Evolutionary conservation across 2,797 vertebrate genomes (phyloP).

Genomic region (Bradypodion pumilum): DNA sequence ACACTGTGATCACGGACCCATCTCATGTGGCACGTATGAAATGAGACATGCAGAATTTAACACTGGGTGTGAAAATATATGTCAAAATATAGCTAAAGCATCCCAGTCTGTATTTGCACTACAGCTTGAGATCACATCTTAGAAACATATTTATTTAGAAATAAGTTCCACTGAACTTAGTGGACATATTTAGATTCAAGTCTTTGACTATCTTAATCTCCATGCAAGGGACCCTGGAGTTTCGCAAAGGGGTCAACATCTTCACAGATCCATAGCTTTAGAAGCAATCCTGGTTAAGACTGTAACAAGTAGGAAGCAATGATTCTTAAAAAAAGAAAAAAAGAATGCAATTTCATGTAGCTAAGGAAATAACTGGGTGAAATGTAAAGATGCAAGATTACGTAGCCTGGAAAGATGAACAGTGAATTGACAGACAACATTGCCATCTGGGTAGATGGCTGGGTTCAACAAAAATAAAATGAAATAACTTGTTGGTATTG

Average conservation of each 20-base stretch:
- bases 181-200: background rate
- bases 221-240: background rate
- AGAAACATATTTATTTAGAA: too few species aligned
- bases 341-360: background rate
- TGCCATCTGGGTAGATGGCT: too few species aligned
- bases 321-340: too few species aligned
- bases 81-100: background rate
- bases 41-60: too few species aligned
- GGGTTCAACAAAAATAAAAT: too few species aligned
- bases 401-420: background rate
- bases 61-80: too few species aligned
- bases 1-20: too few species aligned
- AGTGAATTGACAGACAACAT: too few species aligned
- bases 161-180: too few species aligned
- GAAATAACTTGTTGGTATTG: too few species aligned
- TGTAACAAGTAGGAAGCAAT: too few species aligned
- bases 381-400: background rate
- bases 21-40: too few species aligned
- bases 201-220: background rate
- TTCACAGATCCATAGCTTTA: background rate
- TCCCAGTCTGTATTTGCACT: background rate
- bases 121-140: background rate
- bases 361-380: background rate
- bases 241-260: background rate
- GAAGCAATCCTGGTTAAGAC: background rate